Evolutionary conservation across 2,888 invertebrate species (phyloP).

Genomic region (Phragmatobia fuliginosa): DNA sequence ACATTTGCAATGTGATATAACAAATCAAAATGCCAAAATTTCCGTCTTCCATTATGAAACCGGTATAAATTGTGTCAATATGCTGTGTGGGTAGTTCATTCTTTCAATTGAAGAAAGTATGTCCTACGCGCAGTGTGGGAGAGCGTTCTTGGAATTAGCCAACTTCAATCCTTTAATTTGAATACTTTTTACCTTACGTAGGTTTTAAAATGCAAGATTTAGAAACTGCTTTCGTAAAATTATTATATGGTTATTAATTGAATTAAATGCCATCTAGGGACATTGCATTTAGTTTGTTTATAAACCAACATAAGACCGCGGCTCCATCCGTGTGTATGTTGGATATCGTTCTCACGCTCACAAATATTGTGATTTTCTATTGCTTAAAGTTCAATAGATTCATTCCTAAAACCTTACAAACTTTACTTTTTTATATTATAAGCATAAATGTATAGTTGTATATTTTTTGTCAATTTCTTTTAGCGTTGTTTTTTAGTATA

Average conservation of each 20-base stretch:
- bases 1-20: slow-evolving; percentile 70
- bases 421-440: too few relatives aligned
- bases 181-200: slow-evolving; percentile 34
- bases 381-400: too few relatives aligned
- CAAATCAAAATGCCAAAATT: slow-evolving; percentile 70
- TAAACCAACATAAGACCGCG: too few relatives aligned
- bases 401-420: too few relatives aligned
- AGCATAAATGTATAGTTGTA: background rate
- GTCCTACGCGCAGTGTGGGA: slow-evolving; percentile 56
- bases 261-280: slow-evolving; percentile 32
- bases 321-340: too few relatives aligned
- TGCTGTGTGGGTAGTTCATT: slow-evolving; percentile 72
- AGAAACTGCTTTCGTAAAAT: slow-evolving; percentile 21
- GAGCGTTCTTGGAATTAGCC: slow-evolving; percentile 56
- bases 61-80: slow-evolving; percentile 78
- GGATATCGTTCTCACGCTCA: too few relatives aligned
- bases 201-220: slow-evolving; percentile 27
- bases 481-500: slow-evolving; percentile 47
- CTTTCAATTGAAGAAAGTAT: slow-evolving; percentile 82
- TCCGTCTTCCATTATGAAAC: slow-evolving; percentile 77
- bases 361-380: too few relatives aligned
- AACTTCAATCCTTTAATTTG: slow-evolving; percentile 64
- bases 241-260: slow-evolving; percentile 12
- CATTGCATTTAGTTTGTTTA: slow-evolving; percentile 32
- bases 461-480: slow-evolving; percentile 2